Evolutionary conservation across 2,113 vertebrate species (phyloP).

Genomic region (Ictidomys tridecemlineatus): DNA sequence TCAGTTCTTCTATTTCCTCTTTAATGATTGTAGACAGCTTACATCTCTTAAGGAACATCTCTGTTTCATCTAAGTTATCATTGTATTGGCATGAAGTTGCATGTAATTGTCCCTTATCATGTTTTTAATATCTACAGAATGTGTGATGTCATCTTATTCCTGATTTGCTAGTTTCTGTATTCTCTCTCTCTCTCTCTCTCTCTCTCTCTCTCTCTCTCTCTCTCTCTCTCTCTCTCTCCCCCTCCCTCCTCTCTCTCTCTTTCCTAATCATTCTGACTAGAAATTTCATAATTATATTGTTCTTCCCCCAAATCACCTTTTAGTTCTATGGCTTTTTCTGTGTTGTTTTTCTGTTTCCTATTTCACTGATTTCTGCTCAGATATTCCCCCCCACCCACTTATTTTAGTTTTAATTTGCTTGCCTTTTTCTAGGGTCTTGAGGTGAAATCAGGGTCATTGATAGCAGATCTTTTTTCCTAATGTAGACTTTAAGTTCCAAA

Average conservation of each 20-base stretch:
- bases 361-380: background rate
- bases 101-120: background rate
- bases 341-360: background rate
- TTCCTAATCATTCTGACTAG: background rate
- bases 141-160: background rate
- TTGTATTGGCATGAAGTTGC: background rate
- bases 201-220: no score
- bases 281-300: background rate
- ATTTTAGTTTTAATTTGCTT: background rate
- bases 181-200: no score
- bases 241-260: background rate
- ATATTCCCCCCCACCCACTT: background rate
- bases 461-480: background rate
- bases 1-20: background rate
- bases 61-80: background rate
- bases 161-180: background rate
- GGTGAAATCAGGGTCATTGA: background rate
- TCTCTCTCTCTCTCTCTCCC: no score
- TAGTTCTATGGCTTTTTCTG: background rate
- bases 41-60: background rate
- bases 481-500: background rate
- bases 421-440: background rate
- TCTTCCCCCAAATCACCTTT: background rate
- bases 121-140: background rate
- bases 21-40: background rate